Base-by-base conservation (phyloP, 2,888 invertebrate species). In the Sycophila texana region DNA sequence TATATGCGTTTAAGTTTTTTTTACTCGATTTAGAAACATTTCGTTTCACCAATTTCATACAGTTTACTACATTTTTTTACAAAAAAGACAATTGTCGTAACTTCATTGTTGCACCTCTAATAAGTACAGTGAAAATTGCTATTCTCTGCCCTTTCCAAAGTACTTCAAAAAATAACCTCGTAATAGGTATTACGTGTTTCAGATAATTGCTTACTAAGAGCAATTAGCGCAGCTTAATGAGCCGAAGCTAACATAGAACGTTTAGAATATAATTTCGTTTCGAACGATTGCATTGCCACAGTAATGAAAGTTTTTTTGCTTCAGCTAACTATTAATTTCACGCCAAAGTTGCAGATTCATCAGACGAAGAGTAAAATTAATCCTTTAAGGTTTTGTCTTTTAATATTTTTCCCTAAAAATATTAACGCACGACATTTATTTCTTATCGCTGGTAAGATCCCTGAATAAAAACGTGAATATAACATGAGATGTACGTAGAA, bases 151-250 rank as follows among this genome's bases (percentile, higher is more conserved):
- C 53, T n/a, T 73, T 63, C 18, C 13, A 26, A 63, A 63, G 51
- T 51, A 55, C 65, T 63, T 63, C 4, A 10, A 20, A 39, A 63
- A 65, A 74, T 74, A 26, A 55, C 65, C 39, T 30, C 2, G 14
- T 73, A 63, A 58, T 70, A 58, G 58, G 47, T 20, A 18, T 57
- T 47, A 58, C 47, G 58, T 70, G 58, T 57, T 57, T 58, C 53
- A 73, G 61, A 39, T 63, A 73, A 63, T 39, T 73, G 18, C 72
- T 51, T 26, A 4, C 51, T 30, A 39, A 63, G 20, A 39, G 53
- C 55, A 74, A 74, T 74, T 55, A 74, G 47, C 30, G 47, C 30
- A 63, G 39, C 39, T 74, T 55, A 74, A 74, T 74, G 65, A 53
- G 30, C 18, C 72, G 30, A 55, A 65, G 13, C 65, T 65, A 65